phyloP scores from a whole-genome alignment of 2,113 vertebrate genomes.

The Lota lota region DNA sequence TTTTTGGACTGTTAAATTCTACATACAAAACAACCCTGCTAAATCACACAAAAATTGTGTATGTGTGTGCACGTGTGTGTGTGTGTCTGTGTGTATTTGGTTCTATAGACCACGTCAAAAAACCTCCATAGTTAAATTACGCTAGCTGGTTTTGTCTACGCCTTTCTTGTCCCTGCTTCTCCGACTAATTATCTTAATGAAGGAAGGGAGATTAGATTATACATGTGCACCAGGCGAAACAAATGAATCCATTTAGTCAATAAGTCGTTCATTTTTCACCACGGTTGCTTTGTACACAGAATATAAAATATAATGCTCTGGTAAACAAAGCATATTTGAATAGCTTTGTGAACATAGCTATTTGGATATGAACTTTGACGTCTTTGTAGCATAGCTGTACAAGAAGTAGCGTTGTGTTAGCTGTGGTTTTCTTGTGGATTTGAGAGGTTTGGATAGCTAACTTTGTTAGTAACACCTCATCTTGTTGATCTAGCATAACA shows the following conservation, averaged over 20 bases:
- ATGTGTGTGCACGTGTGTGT: neutral
- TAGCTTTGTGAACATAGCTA: neutral
- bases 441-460: too few species aligned
- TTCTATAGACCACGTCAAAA: constrained; percentile 21
- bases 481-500: too few species aligned
- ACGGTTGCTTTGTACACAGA: constrained; percentile 12
- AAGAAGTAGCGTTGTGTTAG: too few species aligned
- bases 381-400: too few species aligned
- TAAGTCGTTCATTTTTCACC: constrained; percentile 30
- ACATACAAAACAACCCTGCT: neutral
- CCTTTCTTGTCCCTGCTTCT: constrained; percentile 31
- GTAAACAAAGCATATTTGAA: neutral
- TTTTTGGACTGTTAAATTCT: neutral
- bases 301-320: constrained; percentile 20
- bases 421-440: too few species aligned
- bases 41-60: neutral
- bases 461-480: too few species aligned
- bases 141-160: constrained; percentile 30
- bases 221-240: constrained; percentile 38
- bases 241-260: constrained; percentile 45
- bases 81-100: neutral
- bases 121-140: constrained; percentile 51
- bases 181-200: constrained; percentile 60
- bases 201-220: constrained; percentile 55
- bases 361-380: too few species aligned